Percentiles rank a stretch among this genome's conserved stretches.
phyloP scores from a whole-genome alignment of 2,113 vertebrate genomes.

The Microcebus tavaratra region DNA sequence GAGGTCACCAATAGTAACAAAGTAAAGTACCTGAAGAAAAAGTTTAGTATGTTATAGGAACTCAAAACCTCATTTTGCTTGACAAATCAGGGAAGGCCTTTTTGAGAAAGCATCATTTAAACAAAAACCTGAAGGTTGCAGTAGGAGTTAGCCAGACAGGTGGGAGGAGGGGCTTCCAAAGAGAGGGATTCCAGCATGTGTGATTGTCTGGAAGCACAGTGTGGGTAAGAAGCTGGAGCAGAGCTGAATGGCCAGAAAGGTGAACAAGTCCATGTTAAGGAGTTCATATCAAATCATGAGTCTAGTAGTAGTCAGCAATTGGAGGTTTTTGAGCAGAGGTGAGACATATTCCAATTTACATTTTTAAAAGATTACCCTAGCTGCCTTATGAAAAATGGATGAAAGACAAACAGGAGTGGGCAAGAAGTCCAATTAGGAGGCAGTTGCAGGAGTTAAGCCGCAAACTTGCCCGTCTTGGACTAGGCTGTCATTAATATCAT shows the following conservation, averaged over 20 bases:
- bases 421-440: neutral
- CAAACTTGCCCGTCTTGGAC: neutral
- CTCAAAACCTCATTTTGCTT: neutral
- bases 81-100: neutral
- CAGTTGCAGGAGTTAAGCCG: neutral
- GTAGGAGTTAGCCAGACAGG: neutral
- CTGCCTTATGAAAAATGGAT: neutral
- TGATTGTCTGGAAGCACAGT: neutral
- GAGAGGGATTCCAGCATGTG: too few relatives aligned
- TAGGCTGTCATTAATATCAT: neutral
- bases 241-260: neutral
- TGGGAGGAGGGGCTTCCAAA: neutral
- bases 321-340: neutral
- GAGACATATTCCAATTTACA: neutral
- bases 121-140: neutral
- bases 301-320: neutral
- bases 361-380: neutral
- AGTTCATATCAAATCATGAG: neutral
- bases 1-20: neutral
- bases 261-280: accelerated
- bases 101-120: neutral
- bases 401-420: neutral
- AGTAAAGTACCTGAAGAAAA: neutral
- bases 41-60: neutral
- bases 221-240: neutral